Conservation (phyloP, 2,888 invertebrate genomes). For the Chloroclystis v-ata region DNA sequence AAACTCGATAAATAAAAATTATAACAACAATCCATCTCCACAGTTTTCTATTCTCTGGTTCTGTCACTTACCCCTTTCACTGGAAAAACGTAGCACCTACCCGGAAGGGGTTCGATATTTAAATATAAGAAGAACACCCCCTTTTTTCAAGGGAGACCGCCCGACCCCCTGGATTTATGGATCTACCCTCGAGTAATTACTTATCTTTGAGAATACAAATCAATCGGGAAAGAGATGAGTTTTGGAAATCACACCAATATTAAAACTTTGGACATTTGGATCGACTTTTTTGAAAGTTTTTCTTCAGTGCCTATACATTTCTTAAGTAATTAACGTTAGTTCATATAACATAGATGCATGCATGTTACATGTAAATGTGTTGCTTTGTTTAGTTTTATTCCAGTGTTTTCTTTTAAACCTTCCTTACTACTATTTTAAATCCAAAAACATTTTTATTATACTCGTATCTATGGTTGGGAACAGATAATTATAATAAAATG, state of each 20-base stretch:
- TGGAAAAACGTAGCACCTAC: slow-evolving; percentile 79
- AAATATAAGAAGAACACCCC: slow-evolving; percentile 78
- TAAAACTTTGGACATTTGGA: neutral
- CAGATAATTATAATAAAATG: no score
- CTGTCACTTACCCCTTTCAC: slow-evolving; percentile 79
- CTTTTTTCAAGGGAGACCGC: slow-evolving; percentile 68
- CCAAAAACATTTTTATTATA: no score
- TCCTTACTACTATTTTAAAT: no score
- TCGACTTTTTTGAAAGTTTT: neutral
- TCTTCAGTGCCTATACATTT: no score
- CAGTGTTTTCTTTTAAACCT: no score
- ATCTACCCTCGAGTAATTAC: slow-evolving; percentile 76
- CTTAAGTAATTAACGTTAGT: no score
- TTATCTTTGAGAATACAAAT: slow-evolving; percentile 77
- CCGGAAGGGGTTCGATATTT: slow-evolving; percentile 79
- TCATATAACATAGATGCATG: no score
- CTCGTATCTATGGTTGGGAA: no score
- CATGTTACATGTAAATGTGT: no score
- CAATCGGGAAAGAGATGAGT: slow-evolving; percentile 57
- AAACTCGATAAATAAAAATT: neutral
- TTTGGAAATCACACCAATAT: slow-evolving; percentile 26
- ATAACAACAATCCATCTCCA: slow-evolving; percentile 31
- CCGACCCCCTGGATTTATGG: slow-evolving; percentile 69
- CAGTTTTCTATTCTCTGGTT: slow-evolving; percentile 52
- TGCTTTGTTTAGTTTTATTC: no score